These are phyloP conservation scores for Temnothorax ravouxi DNA, from an alignment of 2,888 invertebrate genomes.

Conservation along the genomic window DNA sequence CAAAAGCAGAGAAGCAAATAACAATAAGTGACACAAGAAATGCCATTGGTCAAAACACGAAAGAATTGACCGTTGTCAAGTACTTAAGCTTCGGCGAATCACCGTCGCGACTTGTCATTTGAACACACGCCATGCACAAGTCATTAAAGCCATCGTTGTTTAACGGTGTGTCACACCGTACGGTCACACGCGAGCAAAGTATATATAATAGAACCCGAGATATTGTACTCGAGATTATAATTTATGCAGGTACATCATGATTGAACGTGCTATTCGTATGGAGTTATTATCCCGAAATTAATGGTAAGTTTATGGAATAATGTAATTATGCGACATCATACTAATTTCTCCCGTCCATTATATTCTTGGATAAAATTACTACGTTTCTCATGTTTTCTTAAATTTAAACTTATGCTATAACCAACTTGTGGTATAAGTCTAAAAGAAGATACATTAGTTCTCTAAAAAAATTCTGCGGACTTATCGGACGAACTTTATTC, in stretches of 20 bases:
- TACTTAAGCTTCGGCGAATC: slow-evolving; percentile 64
- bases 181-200: slow-evolving; percentile 7
- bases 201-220: not conserved
- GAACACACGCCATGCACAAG: slow-evolving; percentile 34
- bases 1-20: not conserved
- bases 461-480: not conserved
- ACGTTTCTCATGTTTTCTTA: not conserved
- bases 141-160: slow-evolving; percentile 53
- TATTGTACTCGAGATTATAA: slow-evolving; percentile 39
- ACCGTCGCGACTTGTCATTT: slow-evolving; percentile 55
- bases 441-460: not conserved
- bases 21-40: slow-evolving; percentile 21
- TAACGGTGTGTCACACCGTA: slow-evolving; percentile 41
- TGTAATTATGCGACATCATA: too few relatives aligned
- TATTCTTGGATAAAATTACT: not conserved
- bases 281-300: not conserved
- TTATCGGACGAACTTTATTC: not conserved
- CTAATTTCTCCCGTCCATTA: not conserved
- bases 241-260: not conserved
- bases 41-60: slow-evolving; percentile 45
- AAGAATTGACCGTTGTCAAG: slow-evolving; percentile 63
- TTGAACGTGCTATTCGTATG: not conserved
- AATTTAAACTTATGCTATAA: not conserved
- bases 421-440: not conserved
- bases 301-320: not conserved